phyloP scores from a whole-genome alignment of 1,140 invertebrate genomes.

The Diachasmimorpha longicaudata region DNA sequence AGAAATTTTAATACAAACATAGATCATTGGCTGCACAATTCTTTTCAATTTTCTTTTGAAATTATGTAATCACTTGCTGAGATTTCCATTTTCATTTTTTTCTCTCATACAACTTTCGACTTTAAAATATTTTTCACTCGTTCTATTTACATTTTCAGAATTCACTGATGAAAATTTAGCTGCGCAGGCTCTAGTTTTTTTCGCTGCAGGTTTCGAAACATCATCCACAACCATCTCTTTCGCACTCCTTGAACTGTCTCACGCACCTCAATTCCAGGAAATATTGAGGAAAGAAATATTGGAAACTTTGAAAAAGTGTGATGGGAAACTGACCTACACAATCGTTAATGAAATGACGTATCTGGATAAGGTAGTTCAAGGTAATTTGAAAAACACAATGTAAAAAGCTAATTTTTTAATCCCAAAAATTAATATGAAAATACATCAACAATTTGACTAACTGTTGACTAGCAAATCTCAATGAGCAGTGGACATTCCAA shows the following conservation, averaged over 20 bases:
- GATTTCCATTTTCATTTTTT: too few species aligned
- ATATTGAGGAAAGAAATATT: conserved; percentile 57
- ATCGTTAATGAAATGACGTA: conserved; percentile 47
- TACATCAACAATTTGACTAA: too few species aligned
- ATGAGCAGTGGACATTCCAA: too few species aligned
- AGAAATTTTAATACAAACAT: too few species aligned
- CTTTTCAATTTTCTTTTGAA: background rate
- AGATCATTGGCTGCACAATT: background rate
- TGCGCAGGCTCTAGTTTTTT: conserved; percentile 40
- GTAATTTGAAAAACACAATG: background rate
- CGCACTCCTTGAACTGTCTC: conserved; percentile 39
- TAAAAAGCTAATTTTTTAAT: background rate
- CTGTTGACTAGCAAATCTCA: too few species aligned
- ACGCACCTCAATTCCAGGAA: conserved; percentile 33
- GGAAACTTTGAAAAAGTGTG: conserved; percentile 33
- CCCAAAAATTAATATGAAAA: too few species aligned
- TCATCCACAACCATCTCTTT: conserved; percentile 35
- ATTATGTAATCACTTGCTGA: too few species aligned
- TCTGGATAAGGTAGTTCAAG: conserved; percentile 36
- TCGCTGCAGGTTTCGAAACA: conserved; percentile 43
- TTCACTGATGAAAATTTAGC: conserved; percentile 33
- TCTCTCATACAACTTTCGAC: too few species aligned
- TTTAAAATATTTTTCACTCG: background rate
- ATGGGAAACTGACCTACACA: conserved; percentile 43
- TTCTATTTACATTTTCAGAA: conserved; percentile 19